Conservation (phyloP, 2,888 invertebrate species). For the Agonopterix alstromeriana region DNA sequence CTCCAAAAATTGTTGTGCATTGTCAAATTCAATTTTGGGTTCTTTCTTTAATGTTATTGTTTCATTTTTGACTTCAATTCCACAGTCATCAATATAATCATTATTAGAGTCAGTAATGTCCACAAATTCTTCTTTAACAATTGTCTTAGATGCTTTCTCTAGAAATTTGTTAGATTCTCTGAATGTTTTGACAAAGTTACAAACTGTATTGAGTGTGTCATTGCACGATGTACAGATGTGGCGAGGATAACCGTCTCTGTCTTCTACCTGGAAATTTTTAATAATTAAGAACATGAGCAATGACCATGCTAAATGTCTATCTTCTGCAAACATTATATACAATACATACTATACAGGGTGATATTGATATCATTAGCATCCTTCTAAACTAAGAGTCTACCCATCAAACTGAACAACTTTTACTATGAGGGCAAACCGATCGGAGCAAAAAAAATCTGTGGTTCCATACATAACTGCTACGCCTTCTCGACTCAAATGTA, state of each 20-base stretch:
- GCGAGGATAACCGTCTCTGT: slow-evolving; percentile 51
- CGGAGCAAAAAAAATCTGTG: no score
- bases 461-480: no score
- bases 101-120: slow-evolving; percentile 11
- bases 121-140: slow-evolving; percentile 38
- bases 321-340: no score
- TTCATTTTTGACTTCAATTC: slow-evolving; percentile 15
- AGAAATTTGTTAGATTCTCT: slow-evolving; percentile 41
- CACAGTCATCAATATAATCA: slow-evolving; percentile 12
- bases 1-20: slow-evolving; percentile 18
- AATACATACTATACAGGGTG: no score
- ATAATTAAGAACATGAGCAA: neutral
- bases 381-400: no score
- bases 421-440: no score
- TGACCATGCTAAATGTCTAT: no score
- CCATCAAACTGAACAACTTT: no score
- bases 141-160: slow-evolving; percentile 27
- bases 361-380: no score
- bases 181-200: slow-evolving; percentile 47
- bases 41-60: slow-evolving; percentile 25
- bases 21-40: slow-evolving; percentile 20
- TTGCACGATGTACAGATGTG: slow-evolving; percentile 50
- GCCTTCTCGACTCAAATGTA: no score
- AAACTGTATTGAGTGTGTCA: slow-evolving; percentile 34
- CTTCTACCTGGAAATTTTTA: slow-evolving; percentile 46